phyloP scores from a whole-genome alignment of 2,797 vertebrate species.

The Sebastes oblongus region DNA sequence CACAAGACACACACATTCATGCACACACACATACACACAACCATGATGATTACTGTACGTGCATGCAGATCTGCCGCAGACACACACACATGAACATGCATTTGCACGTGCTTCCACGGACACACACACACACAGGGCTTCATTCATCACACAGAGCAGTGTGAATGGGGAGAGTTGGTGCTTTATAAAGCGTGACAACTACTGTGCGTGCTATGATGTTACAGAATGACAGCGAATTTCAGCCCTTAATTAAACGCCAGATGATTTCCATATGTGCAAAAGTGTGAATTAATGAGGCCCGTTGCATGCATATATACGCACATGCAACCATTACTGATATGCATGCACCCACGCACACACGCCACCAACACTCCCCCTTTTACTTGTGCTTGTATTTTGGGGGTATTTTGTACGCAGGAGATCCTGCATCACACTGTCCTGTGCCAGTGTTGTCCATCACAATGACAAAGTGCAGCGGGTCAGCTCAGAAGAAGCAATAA shows the following conservation, averaged over 20 bases:
- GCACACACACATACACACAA: constrained; percentile 1
- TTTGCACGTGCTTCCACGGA: constrained; percentile 18
- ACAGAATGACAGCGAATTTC: neutral
- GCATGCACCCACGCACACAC: constrained; percentile 37
- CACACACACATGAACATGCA: neutral
- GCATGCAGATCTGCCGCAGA: constrained; percentile 14
- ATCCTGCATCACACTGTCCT: constrained; percentile 42
- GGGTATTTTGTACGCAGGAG: constrained; percentile 39
- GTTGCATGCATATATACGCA: constrained; percentile 44
- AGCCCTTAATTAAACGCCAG: constrained; percentile 13
- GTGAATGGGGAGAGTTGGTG: constrained; percentile 18
- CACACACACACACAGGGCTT: constrained; percentile 33
- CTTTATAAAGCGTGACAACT: constrained; percentile 10
- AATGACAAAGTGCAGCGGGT: constrained; percentile 73
- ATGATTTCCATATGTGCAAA: constrained; percentile 27
- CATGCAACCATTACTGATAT: constrained; percentile 24
- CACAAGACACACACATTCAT: neutral
- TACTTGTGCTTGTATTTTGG: constrained; percentile 19
- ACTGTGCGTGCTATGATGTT: neutral
- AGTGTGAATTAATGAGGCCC: constrained; percentile 62
- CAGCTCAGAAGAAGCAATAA: constrained; percentile 71
- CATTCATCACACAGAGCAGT: constrained; percentile 48
- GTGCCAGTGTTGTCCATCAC: constrained; percentile 70
- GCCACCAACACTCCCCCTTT: constrained; percentile 4
- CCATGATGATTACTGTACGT: neutral